Percentiles rank a stretch among this genome's conserved stretches.
phyloP scores from a whole-genome alignment of 2,888 invertebrate genomes.

The Campoplex nolae region DNA sequence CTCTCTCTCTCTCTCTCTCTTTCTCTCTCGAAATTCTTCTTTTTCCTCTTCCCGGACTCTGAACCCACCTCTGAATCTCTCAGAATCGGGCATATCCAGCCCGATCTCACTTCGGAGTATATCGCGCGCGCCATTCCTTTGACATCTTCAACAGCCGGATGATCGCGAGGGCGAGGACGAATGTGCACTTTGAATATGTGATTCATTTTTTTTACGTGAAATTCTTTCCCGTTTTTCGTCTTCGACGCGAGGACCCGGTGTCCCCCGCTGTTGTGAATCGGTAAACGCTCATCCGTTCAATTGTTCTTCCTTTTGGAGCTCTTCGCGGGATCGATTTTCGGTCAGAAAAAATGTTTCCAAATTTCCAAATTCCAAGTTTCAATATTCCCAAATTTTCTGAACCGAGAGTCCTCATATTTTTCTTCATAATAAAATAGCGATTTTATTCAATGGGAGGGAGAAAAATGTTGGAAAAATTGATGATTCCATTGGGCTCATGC shows the following conservation, averaged over 20 bases:
- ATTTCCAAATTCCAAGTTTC: too few relatives aligned
- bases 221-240: neutral
- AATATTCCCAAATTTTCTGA: too few relatives aligned
- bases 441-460: too few relatives aligned
- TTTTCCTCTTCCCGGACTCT: conserved; percentile 19
- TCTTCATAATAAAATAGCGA: too few relatives aligned
- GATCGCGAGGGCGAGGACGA: neutral
- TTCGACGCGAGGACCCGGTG: neutral
- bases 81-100: neutral
- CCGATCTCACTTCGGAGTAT: neutral
- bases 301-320: neutral
- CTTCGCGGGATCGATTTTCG: neutral
- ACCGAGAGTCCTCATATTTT: too few relatives aligned
- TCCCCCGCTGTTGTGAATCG: neutral
- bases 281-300: neutral
- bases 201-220: neutral
- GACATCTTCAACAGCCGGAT: neutral
- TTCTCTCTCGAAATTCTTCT: conserved; percentile 9
- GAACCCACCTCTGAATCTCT: conserved; percentile 27
- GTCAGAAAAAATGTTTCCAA: neutral
- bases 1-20: neutral
- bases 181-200: neutral
- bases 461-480: too few relatives aligned
- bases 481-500: too few relatives aligned
- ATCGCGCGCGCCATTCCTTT: neutral